Evolutionary conservation across 2,113 vertebrate species (phyloP).

Genomic region (Neotragus pygmaeus): DNA sequence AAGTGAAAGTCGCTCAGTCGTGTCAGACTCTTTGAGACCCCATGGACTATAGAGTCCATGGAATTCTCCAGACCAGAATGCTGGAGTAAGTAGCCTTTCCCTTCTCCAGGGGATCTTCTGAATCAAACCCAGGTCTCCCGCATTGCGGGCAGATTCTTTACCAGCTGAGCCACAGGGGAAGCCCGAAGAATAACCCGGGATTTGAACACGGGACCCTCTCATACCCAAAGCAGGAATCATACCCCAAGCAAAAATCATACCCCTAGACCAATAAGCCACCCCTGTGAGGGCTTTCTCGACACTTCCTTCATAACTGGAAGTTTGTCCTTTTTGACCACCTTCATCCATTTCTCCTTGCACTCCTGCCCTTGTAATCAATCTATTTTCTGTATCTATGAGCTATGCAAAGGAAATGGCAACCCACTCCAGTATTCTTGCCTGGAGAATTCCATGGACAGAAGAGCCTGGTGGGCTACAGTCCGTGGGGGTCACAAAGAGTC

Average conservation of each 20-base stretch:
- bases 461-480: background rate
- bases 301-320: background rate
- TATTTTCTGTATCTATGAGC: background rate
- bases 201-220: conserved; percentile 74
- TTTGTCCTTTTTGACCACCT: background rate
- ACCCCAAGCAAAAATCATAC: background rate
- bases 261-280: background rate
- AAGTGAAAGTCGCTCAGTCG: background rate
- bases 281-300: background rate
- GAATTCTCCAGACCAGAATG: background rate
- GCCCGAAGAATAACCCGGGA: background rate
- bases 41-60: background rate
- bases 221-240: background rate
- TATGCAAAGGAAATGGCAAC: background rate
- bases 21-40: background rate
- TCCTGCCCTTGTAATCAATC: background rate
- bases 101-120: background rate
- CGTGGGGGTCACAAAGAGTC: background rate
- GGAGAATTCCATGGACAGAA: background rate
- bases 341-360: background rate
- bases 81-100: background rate
- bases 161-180: background rate
- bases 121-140: rapidly evolving
- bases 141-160: background rate
- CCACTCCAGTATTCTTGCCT: background rate